Percentiles rank a stretch among this genome's conserved stretches.
These are phyloP conservation scores for Hypanus sabinus DNA, from an alignment of 2,113 vertebrate species.

Conservation along the genomic window DNA sequence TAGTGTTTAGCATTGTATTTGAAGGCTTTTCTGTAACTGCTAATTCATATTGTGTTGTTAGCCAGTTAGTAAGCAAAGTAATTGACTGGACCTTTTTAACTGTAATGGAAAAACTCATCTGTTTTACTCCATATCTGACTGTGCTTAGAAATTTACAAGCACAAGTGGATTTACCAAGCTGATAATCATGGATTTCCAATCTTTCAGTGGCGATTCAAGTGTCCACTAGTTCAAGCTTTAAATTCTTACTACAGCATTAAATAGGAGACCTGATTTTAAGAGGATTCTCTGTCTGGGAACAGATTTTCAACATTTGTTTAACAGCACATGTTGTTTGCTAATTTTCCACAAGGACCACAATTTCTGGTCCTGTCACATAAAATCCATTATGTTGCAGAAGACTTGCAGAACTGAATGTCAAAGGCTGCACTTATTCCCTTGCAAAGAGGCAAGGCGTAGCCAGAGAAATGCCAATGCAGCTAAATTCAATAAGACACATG, in stretches of 20 bases:
- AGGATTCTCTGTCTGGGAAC: background rate
- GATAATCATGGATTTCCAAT: background rate
- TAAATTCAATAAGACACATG: slow-evolving; percentile 39
- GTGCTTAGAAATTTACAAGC: background rate
- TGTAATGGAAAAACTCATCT: background rate
- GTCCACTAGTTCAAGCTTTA: background rate
- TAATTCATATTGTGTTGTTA: background rate
- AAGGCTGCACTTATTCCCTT: slow-evolving; percentile 39
- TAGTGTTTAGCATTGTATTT: background rate
- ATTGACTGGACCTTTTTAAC: background rate
- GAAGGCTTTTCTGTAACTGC: background rate
- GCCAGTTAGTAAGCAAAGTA: background rate
- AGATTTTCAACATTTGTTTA: slow-evolving; percentile 5
- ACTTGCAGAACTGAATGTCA: slow-evolving; percentile 40
- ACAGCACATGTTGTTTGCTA: slow-evolving; percentile 16
- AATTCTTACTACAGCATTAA: background rate
- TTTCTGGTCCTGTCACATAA: slow-evolving; percentile 28
- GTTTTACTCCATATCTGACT: background rate
- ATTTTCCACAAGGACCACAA: slow-evolving; percentile 10
- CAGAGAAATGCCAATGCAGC: slow-evolving; percentile 35
- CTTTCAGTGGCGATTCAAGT: background rate
- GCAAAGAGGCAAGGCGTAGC: slow-evolving; percentile 32
- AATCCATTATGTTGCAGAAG: slow-evolving; percentile 18
- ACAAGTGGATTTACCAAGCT: background rate
- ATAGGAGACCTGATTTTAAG: background rate